A percentile compares a stretch with the other conserved stretches of the same genome.
phyloP scores from a whole-genome alignment of 53 echinoderm and acorn worm species.

The Echinometra lucunter region DNA sequence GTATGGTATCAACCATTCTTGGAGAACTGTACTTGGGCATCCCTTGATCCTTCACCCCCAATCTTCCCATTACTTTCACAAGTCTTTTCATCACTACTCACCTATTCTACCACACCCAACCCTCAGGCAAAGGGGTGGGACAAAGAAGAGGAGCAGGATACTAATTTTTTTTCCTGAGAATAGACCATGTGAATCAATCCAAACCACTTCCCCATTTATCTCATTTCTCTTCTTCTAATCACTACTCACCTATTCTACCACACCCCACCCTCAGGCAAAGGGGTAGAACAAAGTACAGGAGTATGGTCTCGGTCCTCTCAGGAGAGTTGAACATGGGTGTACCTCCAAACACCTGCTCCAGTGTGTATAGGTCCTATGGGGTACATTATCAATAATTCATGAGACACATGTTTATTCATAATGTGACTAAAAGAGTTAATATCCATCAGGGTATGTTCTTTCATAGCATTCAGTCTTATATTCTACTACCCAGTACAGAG shows the following conservation, averaged over 20 bases:
- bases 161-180: slow-evolving; percentile 86
- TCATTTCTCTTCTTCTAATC: neutral
- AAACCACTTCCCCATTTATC: too few species aligned
- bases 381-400: slow-evolving; percentile 63
- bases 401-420: slow-evolving; percentile 45
- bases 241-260: slow-evolving; percentile 84
- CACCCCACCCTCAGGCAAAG: slow-evolving; percentile 94
- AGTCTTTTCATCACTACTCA: slow-evolving; percentile 20
- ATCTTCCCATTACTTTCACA: too few species aligned
- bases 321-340: slow-evolving; percentile 91
- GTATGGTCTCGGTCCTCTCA: slow-evolving; percentile 91
- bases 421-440: neutral
- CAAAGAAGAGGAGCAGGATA: slow-evolving; percentile 88
- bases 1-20: slow-evolving; percentile 87
- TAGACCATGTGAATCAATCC: slow-evolving; percentile 80
- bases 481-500: neutral
- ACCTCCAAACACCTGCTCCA: slow-evolving; percentile 98
- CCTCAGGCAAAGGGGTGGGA: slow-evolving; percentile 88
- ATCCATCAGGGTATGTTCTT: neutral
- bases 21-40: slow-evolving; percentile 87
- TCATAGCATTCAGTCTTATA: neutral
- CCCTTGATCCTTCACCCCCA: slow-evolving; percentile 69
- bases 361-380: slow-evolving; percentile 89
- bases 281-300: slow-evolving; percentile 90
- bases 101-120: slow-evolving; percentile 96